These are phyloP conservation scores for Lordiphosa stackelbergi DNA, from an alignment of 1,140 invertebrate species.

Conservation along the genomic window DNA sequence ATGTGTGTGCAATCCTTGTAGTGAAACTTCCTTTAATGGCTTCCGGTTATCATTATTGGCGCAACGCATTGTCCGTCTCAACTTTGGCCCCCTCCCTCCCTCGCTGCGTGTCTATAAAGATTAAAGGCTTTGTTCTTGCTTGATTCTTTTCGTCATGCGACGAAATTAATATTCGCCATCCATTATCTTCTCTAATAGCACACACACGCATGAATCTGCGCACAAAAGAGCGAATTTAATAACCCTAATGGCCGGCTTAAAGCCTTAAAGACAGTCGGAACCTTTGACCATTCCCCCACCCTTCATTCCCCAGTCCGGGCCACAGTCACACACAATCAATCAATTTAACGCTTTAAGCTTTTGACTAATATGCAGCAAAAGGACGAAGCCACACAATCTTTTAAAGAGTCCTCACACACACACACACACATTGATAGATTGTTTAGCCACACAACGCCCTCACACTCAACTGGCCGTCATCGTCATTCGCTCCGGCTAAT, in stretches of 20 bases:
- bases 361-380: conserved; percentile 59
- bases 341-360: conserved; percentile 72
- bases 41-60: conserved; percentile 76
- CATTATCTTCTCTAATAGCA: conserved; percentile 67
- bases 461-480: conserved; percentile 34
- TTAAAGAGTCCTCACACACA: conserved; percentile 52
- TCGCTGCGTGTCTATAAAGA: conserved; percentile 68
- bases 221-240: conserved; percentile 50
- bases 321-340: conserved; percentile 54
- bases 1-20: conserved; percentile 49
- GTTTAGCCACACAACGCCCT: conserved; percentile 33
- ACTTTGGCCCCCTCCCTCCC: conserved; percentile 10
- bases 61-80: conserved; percentile 45
- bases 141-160: conserved; percentile 71
- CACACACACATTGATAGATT: conserved; percentile 61
- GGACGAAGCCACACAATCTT: conserved; percentile 42
- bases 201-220: conserved; percentile 9
- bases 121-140: conserved; percentile 69
- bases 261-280: conserved; percentile 56
- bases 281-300: conserved; percentile 31
- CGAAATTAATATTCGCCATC: conserved; percentile 75
- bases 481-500: conserved; percentile 53
- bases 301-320: neutral
- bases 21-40: conserved; percentile 75
- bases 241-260: conserved; percentile 67